Conservation (phyloP, 1,140 invertebrate genomes). For the Diachasmimorpha longicaudata region DNA sequence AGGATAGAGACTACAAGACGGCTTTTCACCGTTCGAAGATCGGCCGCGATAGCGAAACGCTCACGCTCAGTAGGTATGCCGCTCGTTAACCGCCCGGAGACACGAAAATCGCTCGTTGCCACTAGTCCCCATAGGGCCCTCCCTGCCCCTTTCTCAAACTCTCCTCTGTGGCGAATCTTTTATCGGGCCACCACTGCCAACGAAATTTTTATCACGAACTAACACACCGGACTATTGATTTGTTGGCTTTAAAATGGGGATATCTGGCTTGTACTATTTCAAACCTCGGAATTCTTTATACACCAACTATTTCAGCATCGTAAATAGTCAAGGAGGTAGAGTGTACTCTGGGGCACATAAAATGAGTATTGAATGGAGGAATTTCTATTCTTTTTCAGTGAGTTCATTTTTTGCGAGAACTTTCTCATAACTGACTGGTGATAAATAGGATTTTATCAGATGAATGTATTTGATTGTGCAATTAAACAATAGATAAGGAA, state of each 20-base stretch:
- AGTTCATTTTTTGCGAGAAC: background rate
- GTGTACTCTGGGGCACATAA: background rate
- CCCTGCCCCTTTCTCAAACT: background rate
- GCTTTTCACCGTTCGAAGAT: slow-evolving; percentile 8
- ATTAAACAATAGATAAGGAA: too few relatives aligned
- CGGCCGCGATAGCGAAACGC: background rate
- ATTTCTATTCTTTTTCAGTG: background rate
- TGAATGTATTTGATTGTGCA: too few relatives aligned
- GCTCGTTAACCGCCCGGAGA: background rate
- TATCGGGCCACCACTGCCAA: background rate
- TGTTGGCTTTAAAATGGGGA: background rate
- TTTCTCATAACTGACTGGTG: background rate
- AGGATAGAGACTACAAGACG: background rate
- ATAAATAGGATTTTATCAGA: background rate
- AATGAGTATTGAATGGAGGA: background rate
- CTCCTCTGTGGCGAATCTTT: background rate
- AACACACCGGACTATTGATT: background rate
- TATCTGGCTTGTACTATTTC: background rate
- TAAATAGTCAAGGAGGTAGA: background rate
- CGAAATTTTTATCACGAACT: background rate
- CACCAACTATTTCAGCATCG: background rate
- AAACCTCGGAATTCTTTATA: background rate
- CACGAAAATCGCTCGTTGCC: background rate
- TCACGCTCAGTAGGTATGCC: background rate
- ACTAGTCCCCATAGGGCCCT: background rate